Conservation (phyloP, 2,797 vertebrate species). For the Leptodactylus fallax region DNA sequence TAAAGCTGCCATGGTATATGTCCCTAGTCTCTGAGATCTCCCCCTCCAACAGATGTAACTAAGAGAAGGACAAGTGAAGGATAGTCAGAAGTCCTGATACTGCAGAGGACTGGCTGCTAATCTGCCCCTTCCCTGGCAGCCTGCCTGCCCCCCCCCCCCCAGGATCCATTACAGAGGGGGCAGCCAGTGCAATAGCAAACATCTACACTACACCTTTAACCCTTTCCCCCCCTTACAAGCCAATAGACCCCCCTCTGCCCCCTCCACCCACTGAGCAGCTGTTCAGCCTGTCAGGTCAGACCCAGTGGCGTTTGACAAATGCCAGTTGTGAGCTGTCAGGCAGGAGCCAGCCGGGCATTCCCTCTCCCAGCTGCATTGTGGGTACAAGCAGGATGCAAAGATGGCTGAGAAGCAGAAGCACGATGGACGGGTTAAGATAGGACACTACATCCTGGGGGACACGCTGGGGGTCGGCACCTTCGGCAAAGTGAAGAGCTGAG, state of each 20-base stretch:
- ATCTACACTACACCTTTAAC: neutral
- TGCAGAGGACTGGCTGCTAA: neutral
- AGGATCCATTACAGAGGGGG: neutral
- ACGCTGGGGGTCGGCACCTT: constrained; percentile 98
- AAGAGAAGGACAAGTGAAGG: no score
- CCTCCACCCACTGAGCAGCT: neutral
- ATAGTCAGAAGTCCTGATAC: no score
- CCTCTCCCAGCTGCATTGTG: constrained; percentile 71
- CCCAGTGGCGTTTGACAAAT: no score
- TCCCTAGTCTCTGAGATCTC: no score
- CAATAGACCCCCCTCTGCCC: neutral
- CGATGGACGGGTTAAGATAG: constrained; percentile 96
- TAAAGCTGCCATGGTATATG: no score
- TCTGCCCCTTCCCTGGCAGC: neutral
- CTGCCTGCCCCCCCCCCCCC: neutral
- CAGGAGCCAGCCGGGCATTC: constrained; percentile 32
- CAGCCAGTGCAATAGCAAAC: neutral
- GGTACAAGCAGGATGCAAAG: constrained; percentile 70
- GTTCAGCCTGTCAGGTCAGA: neutral
- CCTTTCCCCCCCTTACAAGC: accelerated
- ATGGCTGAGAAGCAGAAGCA: constrained; percentile 97
- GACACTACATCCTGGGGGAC: constrained; percentile 95
- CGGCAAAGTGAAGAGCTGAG: constrained; percentile 99
- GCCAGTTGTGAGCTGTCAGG: neutral
- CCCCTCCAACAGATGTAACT: no score